phyloP scores from a whole-genome alignment of 2,888 invertebrate genomes.

The Ferdinandea cuprea region DNA sequence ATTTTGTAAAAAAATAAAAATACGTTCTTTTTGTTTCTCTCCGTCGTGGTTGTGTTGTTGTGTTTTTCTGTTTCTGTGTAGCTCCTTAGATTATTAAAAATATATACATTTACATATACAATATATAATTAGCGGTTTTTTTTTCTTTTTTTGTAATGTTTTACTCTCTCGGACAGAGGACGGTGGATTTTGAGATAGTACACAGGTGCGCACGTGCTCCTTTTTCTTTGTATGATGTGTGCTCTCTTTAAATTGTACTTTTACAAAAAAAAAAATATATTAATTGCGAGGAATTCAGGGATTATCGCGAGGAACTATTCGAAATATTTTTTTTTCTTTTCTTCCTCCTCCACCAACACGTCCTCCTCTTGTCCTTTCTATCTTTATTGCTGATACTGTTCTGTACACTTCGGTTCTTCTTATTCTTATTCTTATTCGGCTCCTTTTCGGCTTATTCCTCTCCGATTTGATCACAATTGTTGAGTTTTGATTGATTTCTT shows the following conservation, averaged over 20 bases:
- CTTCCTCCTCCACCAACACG: conserved; percentile 42
- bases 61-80: too few species aligned
- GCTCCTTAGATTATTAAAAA: conserved; percentile 66
- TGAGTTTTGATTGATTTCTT: conserved; percentile 71
- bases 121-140: conserved; percentile 22
- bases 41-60: conserved; percentile 70
- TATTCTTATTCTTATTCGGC: conserved; percentile 45
- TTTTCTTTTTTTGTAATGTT: conserved; percentile 21
- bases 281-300: conserved; percentile 53
- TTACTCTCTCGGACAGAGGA: conserved; percentile 63
- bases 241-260: neutral
- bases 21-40: conserved; percentile 62
- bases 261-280: neutral
- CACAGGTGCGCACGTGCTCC: conserved; percentile 7
- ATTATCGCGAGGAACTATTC: conserved; percentile 48
- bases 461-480: conserved; percentile 71
- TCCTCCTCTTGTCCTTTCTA: conserved; percentile 41
- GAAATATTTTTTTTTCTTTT: conserved; percentile 35
- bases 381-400: conserved; percentile 43
- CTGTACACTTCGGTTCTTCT: conserved; percentile 20
- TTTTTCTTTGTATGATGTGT: conserved; percentile 5
- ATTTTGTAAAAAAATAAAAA: conserved; percentile 82
- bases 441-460: conserved; percentile 38
- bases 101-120: conserved; percentile 35
- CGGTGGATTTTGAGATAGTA: conserved; percentile 63